phyloP scores from a whole-genome alignment of 2,888 invertebrate species.

The Metopia argyrocephala region DNA sequence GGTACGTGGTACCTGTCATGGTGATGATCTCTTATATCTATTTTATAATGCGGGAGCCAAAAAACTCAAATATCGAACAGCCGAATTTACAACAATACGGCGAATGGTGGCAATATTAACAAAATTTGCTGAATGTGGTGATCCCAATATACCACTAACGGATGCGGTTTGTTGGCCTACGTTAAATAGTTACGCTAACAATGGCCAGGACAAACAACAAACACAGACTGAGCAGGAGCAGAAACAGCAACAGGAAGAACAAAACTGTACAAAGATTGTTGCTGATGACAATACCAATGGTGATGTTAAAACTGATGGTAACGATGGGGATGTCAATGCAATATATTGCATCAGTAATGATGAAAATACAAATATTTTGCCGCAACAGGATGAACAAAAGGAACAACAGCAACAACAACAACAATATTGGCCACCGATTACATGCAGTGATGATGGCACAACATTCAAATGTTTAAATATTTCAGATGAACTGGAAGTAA shows the following conservation, averaged over 20 bases:
- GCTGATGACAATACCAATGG: constrained; percentile 7
- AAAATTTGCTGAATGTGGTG: constrained; percentile 75
- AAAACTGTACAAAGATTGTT: constrained; percentile 6
- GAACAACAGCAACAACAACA: constrained; percentile 21
- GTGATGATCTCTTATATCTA: constrained; percentile 77
- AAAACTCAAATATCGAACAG: constrained; percentile 72
- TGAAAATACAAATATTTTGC: constrained; percentile 34
- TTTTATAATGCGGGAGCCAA: constrained; percentile 77
- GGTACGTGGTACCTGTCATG: constrained; percentile 77
- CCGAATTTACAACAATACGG: constrained; percentile 76
- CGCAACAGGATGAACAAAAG: constrained; percentile 17
- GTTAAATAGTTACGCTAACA: constrained; percentile 33
- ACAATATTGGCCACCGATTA: constrained; percentile 54
- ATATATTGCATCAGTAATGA: constrained; percentile 37
- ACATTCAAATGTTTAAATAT: constrained; percentile 77
- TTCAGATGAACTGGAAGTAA: constrained; percentile 75
- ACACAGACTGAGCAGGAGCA: not conserved
- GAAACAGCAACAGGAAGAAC: constrained; percentile 26
- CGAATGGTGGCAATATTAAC: constrained; percentile 74
- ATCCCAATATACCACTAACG: constrained; percentile 74
- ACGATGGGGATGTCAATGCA: constrained; percentile 25
- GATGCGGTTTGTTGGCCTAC: constrained; percentile 43
- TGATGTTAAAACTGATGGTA: not conserved
- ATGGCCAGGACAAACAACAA: constrained; percentile 18
- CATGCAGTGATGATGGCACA: constrained; percentile 36